Base-by-base conservation (phyloP, 2,113 vertebrate genomes). In the Chaetops frenatus region DNA sequence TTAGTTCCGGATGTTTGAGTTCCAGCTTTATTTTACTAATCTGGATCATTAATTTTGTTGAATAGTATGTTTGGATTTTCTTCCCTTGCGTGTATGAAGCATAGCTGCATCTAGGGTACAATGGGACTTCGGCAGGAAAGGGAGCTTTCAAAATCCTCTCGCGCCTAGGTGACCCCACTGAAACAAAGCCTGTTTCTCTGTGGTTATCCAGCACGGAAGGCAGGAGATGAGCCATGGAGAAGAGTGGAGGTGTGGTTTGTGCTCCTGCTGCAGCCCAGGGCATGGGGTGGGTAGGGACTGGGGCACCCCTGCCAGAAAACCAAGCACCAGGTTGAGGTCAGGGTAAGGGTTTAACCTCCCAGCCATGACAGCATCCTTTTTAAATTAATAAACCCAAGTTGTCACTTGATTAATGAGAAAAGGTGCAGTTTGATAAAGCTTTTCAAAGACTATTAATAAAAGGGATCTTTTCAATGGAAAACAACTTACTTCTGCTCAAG, bases 11-110 rank as follows among this genome's bases (percentile, higher is more conserved):
- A 28, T 91, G 61, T 89, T 94, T 95, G 88, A 71, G 48, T 81
- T 86, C 90, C 82, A 86, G 89, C 71, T 96, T 94, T 95, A 86
- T 95, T 96, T 97, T 86, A 78, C 76, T 93, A 61, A 96, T 90
- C 92, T 90, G 80, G 92, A 69, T 90, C 95, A 92, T 96, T 95
- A 95, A 94, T 92, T 93, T 81, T 86, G 82, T 86, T 82, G 90
- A 91, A 76, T 44, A 71, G 62, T 2, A 8, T 35, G 50, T 62
- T 70, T 90, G 90, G 67, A 66, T 95, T 93, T 92, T 88, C 67
- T 54, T 86, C 19, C 74, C 44, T 45, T 28, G 47, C 0, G 0
- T 58, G 73, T 11, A 60, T 3, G 7, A 80, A 81, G 62, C 24
- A 0, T 0, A 2, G 21, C 54, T 45, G 74, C 62, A 19, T 17